phyloP scores from a whole-genome alignment of 2,113 vertebrate species.

The Odocoileus hemionus region DNA sequence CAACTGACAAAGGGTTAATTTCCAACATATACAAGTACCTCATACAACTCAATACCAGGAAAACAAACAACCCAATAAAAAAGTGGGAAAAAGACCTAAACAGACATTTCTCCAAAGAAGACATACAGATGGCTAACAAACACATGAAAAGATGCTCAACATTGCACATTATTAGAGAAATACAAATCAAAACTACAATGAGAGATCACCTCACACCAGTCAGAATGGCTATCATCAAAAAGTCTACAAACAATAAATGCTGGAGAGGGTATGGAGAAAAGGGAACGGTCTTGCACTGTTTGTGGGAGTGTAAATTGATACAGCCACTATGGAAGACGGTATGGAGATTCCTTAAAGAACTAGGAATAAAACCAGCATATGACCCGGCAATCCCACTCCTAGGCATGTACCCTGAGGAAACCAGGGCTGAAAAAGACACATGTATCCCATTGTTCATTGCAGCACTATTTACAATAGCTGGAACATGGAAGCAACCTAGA shows the following conservation, averaged over 20 bases:
- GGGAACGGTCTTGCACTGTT: neutral
- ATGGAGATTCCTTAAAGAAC: neutral
- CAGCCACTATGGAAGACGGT: rapidly evolving
- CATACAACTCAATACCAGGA: neutral
- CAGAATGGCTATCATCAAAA: neutral
- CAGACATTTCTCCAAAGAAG: neutral
- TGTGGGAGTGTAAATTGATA: neutral
- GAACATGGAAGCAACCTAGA: neutral
- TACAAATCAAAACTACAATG: neutral
- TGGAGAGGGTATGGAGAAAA: neutral
- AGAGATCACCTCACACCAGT: neutral
- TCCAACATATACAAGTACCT: neutral
- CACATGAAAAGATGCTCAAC: neutral
- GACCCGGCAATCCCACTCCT: neutral
- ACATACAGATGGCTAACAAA: neutral
- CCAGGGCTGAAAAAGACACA: neutral
- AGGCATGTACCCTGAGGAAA: neutral
- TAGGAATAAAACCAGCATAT: neutral
- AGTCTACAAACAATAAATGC: neutral
- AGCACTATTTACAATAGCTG: neutral
- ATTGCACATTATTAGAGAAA: neutral
- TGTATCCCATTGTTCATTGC: neutral
- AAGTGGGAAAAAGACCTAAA: neutral
- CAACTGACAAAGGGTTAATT: neutral
- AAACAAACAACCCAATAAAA: neutral